Conservation (phyloP, 2,797 vertebrate genomes). For the Eulemur rubriventer region DNA sequence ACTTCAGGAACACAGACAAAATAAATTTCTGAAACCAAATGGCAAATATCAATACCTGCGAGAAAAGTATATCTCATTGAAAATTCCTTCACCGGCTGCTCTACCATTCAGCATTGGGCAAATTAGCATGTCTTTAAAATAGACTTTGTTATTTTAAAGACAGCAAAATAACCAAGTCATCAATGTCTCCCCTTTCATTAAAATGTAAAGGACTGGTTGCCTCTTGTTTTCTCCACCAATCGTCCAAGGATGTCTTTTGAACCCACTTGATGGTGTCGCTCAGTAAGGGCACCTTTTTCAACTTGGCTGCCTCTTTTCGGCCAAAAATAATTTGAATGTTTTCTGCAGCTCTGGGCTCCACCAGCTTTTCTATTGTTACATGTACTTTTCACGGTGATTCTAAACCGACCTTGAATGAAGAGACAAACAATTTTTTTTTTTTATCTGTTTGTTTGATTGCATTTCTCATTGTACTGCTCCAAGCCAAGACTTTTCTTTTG, state of each 20-base stretch:
- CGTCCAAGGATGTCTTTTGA: not conserved
- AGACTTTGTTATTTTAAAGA: not conserved
- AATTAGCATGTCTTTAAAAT: not conserved
- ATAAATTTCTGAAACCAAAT: not conserved
- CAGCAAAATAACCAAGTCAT: not conserved
- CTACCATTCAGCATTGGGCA: not conserved
- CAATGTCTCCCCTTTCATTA: not conserved
- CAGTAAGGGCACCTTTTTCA: slow-evolving; percentile 30
- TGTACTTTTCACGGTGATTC: not conserved
- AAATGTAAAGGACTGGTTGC: not conserved
- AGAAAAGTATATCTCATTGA: not conserved
- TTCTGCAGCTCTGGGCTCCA: slow-evolving; percentile 29
- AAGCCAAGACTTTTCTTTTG: slow-evolving; percentile 26
- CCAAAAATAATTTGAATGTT: slow-evolving; percentile 56
- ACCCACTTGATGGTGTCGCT: slow-evolving; percentile 28
- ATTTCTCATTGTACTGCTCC: not conserved
- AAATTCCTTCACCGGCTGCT: not conserved
- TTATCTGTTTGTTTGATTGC: slow-evolving; percentile 38
- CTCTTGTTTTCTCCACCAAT: not conserved
- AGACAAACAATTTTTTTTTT: slow-evolving; percentile 55
- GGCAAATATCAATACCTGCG: not conserved
- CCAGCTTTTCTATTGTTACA: slow-evolving; percentile 20
- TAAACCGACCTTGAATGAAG: slow-evolving; percentile 54
- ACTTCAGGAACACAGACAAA: not conserved
- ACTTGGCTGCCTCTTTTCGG: slow-evolving; percentile 40